phyloP scores from a whole-genome alignment of 2,888 invertebrate genomes.

The Lasioglossum villosulum region DNA sequence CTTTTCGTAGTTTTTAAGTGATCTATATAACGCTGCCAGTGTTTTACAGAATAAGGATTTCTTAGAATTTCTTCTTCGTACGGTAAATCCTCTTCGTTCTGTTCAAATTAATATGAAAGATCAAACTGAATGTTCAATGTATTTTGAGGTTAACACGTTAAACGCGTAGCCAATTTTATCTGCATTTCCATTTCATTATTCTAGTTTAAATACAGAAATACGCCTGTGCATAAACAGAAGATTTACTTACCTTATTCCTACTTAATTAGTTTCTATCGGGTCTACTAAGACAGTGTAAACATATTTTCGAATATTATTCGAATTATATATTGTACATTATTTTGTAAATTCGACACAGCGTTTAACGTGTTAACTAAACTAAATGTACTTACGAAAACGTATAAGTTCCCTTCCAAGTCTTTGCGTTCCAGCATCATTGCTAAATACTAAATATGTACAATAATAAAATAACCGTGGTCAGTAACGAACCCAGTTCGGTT shows the following conservation, averaged over 20 bases:
- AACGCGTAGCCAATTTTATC: background rate
- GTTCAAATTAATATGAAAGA: conserved; percentile 67
- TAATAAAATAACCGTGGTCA: too few species aligned
- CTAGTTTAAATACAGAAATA: background rate
- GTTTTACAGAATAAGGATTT: conserved; percentile 98
- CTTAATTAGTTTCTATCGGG: background rate
- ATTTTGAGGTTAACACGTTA: conserved; percentile 16
- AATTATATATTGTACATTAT: background rate
- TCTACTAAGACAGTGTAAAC: background rate
- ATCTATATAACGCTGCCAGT: conserved; percentile 99
- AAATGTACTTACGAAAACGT: conserved; percentile 77
- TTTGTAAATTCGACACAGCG: background rate
- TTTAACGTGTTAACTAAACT: background rate
- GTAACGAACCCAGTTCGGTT: background rate
- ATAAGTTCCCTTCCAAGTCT: conserved; percentile 74
- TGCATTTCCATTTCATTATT: background rate
- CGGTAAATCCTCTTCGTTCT: conserved; percentile 97
- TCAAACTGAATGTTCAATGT: background rate
- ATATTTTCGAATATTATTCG: background rate
- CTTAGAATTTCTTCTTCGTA: conserved; percentile 99
- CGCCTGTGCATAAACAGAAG: too few species aligned
- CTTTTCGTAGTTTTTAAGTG: conserved; percentile 95
- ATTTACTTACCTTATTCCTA: background rate
- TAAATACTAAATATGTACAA: background rate
- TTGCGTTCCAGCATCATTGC: conserved; percentile 70